Conservation (phyloP, 2,888 invertebrate species). For the Macrosiphum euphorbiae region DNA sequence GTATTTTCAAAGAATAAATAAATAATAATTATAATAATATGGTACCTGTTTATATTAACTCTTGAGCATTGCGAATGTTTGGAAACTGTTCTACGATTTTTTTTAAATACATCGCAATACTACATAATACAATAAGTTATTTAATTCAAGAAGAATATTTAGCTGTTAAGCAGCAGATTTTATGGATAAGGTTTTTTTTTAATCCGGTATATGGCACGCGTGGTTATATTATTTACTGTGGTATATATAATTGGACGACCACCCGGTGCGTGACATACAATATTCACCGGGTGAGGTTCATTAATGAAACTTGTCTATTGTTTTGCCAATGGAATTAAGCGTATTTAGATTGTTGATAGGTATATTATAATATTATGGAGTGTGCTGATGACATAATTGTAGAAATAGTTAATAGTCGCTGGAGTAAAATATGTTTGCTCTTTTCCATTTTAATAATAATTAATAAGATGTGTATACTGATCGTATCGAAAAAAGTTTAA, state of each 20-base stretch:
- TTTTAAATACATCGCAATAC: neutral
- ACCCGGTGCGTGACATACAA: conserved; percentile 23
- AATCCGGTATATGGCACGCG: neutral
- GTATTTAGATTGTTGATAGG: neutral
- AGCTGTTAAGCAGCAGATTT: neutral
- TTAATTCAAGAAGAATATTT: neutral
- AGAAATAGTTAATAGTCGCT: neutral
- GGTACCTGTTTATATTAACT: neutral
- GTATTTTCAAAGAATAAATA: neutral
- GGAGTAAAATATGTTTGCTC: neutral
- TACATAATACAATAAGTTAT: neutral
- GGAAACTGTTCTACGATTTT: neutral
- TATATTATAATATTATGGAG: neutral
- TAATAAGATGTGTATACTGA: neutral
- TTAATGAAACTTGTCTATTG: conserved; percentile 46
- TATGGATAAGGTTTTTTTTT: neutral
- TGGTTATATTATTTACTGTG: neutral
- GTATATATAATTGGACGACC: conserved; percentile 40
- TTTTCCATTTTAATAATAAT: neutral
- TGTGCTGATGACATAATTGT: neutral
- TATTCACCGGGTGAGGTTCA: conserved; percentile 35
- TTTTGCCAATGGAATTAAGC: neutral
- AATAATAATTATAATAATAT: neutral
- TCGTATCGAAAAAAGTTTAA: neutral
- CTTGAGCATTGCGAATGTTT: neutral